These are phyloP conservation scores for Pelecanus crispus DNA, from an alignment of 2,113 vertebrate genomes.

Conservation along the genomic window DNA sequence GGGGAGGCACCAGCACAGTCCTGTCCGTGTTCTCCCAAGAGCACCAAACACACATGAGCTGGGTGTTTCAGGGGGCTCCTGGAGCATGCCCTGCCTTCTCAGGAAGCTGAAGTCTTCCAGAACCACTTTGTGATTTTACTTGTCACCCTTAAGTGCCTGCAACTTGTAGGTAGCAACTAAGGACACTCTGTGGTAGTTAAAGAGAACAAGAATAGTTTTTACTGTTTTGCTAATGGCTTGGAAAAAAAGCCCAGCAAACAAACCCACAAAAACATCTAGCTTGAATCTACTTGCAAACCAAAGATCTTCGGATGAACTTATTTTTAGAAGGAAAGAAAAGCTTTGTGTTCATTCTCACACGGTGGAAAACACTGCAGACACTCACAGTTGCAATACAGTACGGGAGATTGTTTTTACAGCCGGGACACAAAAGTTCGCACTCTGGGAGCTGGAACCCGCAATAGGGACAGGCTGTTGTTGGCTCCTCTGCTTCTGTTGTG, in stretches of 20 bases:
- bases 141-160: neutral
- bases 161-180: neutral
- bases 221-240: neutral
- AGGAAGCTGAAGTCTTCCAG: neutral
- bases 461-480: conserved; percentile 85
- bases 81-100: neutral
- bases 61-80: no score
- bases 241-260: neutral
- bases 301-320: neutral
- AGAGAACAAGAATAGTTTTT: neutral
- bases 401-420: conserved; percentile 93
- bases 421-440: conserved; percentile 87
- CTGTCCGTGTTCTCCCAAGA: neutral
- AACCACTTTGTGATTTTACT: neutral
- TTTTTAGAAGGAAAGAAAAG: neutral
- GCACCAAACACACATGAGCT: accelerated
- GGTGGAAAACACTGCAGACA: neutral
- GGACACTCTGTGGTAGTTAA: neutral
- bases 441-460: conserved; percentile 88
- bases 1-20: neutral
- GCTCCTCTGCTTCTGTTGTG: conserved; percentile 85
- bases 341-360: neutral
- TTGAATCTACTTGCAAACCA: neutral
- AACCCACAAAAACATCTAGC: neutral
- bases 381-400: conserved; percentile 94